A percentile compares a stretch with the other conserved stretches of the same genome.
phyloP scores from a whole-genome alignment of 2,113 vertebrate species.

The Glaucomys volans region DNA sequence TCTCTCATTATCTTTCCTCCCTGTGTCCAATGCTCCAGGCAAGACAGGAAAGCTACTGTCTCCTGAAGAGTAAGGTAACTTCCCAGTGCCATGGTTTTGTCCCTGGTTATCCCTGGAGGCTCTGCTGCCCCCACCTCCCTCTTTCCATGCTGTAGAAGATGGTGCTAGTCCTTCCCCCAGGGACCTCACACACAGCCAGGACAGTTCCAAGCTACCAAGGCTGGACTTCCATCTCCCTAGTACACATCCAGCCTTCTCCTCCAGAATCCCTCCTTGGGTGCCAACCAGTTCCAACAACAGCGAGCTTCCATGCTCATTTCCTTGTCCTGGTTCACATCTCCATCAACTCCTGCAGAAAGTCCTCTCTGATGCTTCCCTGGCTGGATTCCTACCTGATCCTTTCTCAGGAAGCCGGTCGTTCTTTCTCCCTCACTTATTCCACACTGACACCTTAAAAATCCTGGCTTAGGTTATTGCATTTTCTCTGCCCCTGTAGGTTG shows the following conservation, averaged over 20 bases:
- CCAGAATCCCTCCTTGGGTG: no score
- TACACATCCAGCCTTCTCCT: no score
- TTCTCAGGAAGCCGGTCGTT: neutral
- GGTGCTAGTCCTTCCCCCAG: neutral
- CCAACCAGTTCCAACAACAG: neutral
- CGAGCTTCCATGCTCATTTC: neutral
- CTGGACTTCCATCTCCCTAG: neutral
- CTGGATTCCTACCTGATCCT: neutral
- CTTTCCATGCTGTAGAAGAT: neutral
- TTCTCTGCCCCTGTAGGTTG: neutral
- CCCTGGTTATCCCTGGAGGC: neutral
- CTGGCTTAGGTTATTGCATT: neutral
- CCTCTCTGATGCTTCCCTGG: neutral
- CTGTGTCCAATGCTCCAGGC: no score
- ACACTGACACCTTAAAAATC: fast-evolving
- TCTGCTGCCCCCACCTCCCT: neutral
- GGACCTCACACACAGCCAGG: neutral
- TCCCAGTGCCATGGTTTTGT: neutral
- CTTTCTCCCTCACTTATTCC: neutral
- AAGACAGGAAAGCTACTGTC: neutral
- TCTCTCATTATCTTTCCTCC: neutral
- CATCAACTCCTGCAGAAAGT: neutral
- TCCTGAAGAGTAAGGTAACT: neutral
- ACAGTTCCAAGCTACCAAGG: neutral
- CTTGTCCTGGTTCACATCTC: neutral